Percentiles rank a stretch among this genome's conserved stretches.
phyloP scores from a whole-genome alignment of 2,888 invertebrate species.

The Dasypolia templi region DNA sequence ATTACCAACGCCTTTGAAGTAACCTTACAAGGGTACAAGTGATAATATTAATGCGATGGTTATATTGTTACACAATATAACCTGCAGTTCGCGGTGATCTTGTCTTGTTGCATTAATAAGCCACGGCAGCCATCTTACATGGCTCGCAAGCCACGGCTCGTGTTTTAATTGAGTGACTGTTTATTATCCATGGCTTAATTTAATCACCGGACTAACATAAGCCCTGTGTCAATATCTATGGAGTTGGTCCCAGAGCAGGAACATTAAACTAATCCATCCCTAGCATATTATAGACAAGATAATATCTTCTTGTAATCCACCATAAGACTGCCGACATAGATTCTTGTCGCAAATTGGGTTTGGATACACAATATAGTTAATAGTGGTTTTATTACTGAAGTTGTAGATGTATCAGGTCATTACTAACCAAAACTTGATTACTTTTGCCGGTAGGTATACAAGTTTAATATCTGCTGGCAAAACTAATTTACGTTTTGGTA shows the following conservation, averaged over 20 bases:
- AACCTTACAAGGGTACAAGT: conserved; percentile 3
- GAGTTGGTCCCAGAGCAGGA: conserved; percentile 29
- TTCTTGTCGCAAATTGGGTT: conserved; percentile 56
- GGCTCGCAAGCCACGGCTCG: conserved; percentile 21
- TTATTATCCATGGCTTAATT: conserved; percentile 63
- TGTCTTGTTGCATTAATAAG: conserved; percentile 29
- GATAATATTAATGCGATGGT: conserved; percentile 31
- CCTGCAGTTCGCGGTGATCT: conserved; percentile 22
- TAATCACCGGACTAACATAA: conserved; percentile 54
- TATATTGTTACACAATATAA: conserved; percentile 34
- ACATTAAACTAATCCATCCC: conserved; percentile 58
- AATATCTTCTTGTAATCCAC: conserved; percentile 56
- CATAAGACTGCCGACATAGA: conserved; percentile 44
- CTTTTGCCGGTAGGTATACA: conserved; percentile 6
- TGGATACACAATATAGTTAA: conserved; percentile 42
- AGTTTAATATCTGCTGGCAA: neutral
- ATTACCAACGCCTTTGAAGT: conserved; percentile 27
- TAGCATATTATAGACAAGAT: conserved; percentile 38
- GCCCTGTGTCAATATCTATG: conserved; percentile 54
- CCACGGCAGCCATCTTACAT: conserved; percentile 31
- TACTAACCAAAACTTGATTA: conserved; percentile 29
- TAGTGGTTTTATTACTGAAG: conserved; percentile 41
- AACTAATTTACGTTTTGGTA: conserved; percentile 2
- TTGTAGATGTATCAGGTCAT: conserved; percentile 36
- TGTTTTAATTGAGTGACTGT: conserved; percentile 57